Percentiles rank a stretch among this genome's conserved stretches.
These are phyloP conservation scores for Electrophaes corylata DNA, from an alignment of 2,888 invertebrate species.

Conservation along the genomic window DNA sequence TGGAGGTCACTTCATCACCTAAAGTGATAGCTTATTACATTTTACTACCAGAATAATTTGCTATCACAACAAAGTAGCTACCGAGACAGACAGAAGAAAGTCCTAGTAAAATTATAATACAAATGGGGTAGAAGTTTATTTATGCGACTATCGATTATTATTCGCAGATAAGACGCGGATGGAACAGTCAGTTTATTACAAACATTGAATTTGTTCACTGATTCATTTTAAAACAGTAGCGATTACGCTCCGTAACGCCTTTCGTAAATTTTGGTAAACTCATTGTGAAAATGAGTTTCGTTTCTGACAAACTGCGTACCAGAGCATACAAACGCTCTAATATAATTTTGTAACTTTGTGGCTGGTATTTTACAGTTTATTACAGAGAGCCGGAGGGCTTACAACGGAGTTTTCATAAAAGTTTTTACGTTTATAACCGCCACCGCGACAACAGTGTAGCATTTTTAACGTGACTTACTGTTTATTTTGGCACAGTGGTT, in stretches of 20 bases:
- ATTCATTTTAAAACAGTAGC: constrained; percentile 39
- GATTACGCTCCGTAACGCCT: constrained; percentile 38
- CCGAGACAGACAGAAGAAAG: too few relatives aligned
- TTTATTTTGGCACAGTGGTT: constrained; percentile 57
- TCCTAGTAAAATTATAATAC: neutral
- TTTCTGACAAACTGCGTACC: constrained; percentile 42
- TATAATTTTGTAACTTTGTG: constrained; percentile 59
- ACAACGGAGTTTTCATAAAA: constrained; percentile 68
- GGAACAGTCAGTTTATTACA: constrained; percentile 35
- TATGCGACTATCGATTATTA: neutral
- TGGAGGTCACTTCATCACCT: too few relatives aligned
- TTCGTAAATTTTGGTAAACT: constrained; percentile 28
- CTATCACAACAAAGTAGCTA: too few relatives aligned
- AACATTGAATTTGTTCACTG: constrained; percentile 47
- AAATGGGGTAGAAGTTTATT: neutral
- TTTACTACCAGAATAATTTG: too few relatives aligned
- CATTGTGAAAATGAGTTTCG: constrained; percentile 34
- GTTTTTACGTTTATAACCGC: constrained; percentile 69
- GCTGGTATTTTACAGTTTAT: constrained; percentile 67
- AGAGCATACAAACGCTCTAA: constrained; percentile 48
- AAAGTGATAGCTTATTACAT: too few relatives aligned
- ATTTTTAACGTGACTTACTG: constrained; percentile 58
- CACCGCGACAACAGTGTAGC: constrained; percentile 55
- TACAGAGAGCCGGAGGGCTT: constrained; percentile 58
- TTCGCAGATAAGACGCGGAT: neutral